phyloP scores from a whole-genome alignment of 1,140 invertebrate species.

The Pectinophora gossypiella region DNA sequence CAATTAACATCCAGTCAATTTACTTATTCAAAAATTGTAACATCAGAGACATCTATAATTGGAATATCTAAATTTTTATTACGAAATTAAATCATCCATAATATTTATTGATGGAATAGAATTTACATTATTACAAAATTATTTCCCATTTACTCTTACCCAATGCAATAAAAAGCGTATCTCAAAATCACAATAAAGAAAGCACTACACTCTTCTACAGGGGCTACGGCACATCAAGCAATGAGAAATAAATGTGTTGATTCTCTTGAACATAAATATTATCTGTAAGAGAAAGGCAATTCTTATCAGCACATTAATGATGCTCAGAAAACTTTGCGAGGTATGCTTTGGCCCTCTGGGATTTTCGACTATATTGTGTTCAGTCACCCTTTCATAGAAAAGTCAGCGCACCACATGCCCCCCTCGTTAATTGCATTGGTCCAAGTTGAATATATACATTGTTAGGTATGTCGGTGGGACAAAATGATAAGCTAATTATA shows the following conservation, averaged over 20 bases:
- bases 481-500: slow-evolving; percentile 60
- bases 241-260: too few species aligned
- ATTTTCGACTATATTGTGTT: too few species aligned
- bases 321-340: too few species aligned
- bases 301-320: too few species aligned
- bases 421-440: slow-evolving; percentile 1
- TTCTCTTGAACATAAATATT: too few species aligned
- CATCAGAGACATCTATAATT: not conserved
- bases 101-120: not conserved
- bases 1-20: not conserved
- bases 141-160: not conserved
- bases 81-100: not conserved
- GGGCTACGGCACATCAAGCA: not conserved
- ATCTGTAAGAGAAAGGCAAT: too few species aligned
- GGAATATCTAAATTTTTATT: not conserved
- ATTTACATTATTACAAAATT: not conserved
- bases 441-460: slow-evolving; percentile 21
- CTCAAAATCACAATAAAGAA: not conserved
- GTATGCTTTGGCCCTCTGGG: too few species aligned
- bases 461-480: slow-evolving; percentile 56
- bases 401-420: not conserved
- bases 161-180: not conserved
- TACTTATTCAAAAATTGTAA: not conserved
- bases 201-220: not conserved
- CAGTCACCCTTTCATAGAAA: too few species aligned